Evolutionary conservation across 1,140 invertebrate species (phyloP).

Genomic region (Sycophila sp.): DNA sequence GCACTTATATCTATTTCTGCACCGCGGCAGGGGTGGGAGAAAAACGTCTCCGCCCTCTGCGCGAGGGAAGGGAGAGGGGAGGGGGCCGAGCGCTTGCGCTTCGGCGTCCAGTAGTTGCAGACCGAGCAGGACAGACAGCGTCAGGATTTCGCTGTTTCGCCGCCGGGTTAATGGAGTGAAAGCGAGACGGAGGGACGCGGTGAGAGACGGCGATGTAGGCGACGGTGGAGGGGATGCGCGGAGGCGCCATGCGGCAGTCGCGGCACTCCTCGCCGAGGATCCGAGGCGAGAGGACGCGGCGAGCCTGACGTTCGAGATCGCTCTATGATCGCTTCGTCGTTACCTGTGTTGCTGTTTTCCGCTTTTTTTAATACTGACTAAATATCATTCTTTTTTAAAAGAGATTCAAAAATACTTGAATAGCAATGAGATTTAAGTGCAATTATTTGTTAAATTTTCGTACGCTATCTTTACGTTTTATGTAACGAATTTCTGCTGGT

Average conservation of each 20-base stretch:
- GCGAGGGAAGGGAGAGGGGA: slow-evolving; percentile 11
- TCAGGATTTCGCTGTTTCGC: slow-evolving; percentile 25
- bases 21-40: slow-evolving; percentile 22
- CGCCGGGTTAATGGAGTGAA: slow-evolving; percentile 33
- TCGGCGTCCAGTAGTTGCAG: slow-evolving; percentile 27
- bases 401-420: no score
- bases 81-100: slow-evolving; percentile 26
- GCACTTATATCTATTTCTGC: neutral
- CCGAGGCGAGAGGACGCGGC: neutral
- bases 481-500: no score
- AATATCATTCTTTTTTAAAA: no score
- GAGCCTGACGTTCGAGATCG: no score
- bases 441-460: no score
- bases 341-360: no score
- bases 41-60: slow-evolving; percentile 2
- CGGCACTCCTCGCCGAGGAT: slow-evolving; percentile 24
- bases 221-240: neutral
- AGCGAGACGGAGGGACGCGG: slow-evolving; percentile 17
- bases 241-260: neutral
- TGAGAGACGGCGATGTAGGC: slow-evolving; percentile 27
- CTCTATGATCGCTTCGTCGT: no score
- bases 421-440: no score
- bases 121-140: slow-evolving; percentile 28
- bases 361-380: no score
- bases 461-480: no score